Evolutionary conservation across 2,888 invertebrate genomes (phyloP).

Genomic region (Sphaerophoria rueppellii): DNA sequence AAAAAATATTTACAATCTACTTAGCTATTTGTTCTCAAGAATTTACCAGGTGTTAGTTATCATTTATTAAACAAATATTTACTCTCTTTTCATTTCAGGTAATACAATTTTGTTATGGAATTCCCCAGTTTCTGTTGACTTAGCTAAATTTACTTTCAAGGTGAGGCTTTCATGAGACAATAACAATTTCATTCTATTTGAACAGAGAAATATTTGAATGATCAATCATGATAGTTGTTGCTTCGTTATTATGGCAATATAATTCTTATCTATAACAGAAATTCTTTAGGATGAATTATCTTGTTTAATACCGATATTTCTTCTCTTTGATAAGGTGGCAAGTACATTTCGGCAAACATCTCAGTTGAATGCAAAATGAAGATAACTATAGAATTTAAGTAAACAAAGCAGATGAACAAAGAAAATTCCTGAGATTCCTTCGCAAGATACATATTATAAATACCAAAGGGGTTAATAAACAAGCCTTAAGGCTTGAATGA

Average conservation of each 20-base stretch:
- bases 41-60: background rate
- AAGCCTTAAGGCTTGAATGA: slow-evolving; percentile 13
- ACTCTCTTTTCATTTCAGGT: slow-evolving; percentile 39
- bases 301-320: background rate
- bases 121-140: slow-evolving; percentile 13
- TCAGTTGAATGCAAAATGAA: background rate
- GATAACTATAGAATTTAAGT: slow-evolving; percentile 33
- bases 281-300: background rate
- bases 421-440: slow-evolving; percentile 64
- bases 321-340: background rate
- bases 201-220: background rate
- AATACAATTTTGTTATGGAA: slow-evolving; percentile 13
- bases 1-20: no score
- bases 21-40: no score
- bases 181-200: background rate
- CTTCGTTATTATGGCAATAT: background rate
- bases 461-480: slow-evolving; percentile 4
- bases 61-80: slow-evolving; percentile 25
- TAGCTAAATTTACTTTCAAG: slow-evolving; percentile 25
- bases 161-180: slow-evolving; percentile 22
- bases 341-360: background rate
- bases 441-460: slow-evolving; percentile 25
- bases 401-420: slow-evolving; percentile 51
- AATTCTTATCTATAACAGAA: background rate
- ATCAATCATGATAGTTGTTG: slow-evolving; percentile 3